phyloP scores from a whole-genome alignment of 2,797 vertebrate species.

The Ctenopoma kingsleyae region DNA sequence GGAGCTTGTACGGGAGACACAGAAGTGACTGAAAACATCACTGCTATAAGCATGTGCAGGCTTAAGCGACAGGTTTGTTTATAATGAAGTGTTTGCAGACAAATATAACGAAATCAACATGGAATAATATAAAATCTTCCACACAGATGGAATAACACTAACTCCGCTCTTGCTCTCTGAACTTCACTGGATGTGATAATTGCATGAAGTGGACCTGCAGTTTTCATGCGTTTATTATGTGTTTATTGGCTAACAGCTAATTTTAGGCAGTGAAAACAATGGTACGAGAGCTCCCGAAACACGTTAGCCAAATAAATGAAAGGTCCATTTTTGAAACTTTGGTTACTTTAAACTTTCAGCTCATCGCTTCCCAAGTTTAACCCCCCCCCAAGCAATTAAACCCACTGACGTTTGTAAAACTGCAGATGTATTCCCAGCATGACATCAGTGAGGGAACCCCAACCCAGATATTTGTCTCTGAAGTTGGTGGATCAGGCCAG shows the following conservation, averaged over 20 bases:
- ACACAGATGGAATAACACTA: conserved; percentile 24
- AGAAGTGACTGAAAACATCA: conserved; percentile 17
- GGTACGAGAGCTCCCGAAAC: neutral
- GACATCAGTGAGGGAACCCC: conserved; percentile 6
- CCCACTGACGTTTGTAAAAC: neutral
- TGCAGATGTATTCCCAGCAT: conserved; percentile 28
- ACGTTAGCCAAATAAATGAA: neutral
- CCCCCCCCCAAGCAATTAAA: neutral
- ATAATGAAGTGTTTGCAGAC: neutral
- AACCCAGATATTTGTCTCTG: conserved; percentile 8
- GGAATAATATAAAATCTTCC: conserved; percentile 5
- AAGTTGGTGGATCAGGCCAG: conserved; percentile 6
- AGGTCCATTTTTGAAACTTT: neutral
- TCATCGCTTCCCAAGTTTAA: neutral
- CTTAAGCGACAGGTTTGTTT: neutral
- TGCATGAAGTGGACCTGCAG: conserved; percentile 4
- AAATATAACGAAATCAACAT: conserved; percentile 7
- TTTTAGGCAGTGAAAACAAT: conserved; percentile 21
- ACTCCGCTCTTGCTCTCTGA: conserved; percentile 3
- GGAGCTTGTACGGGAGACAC: conserved; percentile 23
- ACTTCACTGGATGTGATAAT: conserved; percentile 22
- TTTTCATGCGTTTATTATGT: conserved; percentile 37
- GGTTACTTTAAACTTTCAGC: neutral
- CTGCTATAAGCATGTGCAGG: neutral
- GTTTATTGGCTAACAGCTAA: conserved; percentile 46